Conservation (phyloP, 2,888 invertebrate species). For the Noctua comes region DNA sequence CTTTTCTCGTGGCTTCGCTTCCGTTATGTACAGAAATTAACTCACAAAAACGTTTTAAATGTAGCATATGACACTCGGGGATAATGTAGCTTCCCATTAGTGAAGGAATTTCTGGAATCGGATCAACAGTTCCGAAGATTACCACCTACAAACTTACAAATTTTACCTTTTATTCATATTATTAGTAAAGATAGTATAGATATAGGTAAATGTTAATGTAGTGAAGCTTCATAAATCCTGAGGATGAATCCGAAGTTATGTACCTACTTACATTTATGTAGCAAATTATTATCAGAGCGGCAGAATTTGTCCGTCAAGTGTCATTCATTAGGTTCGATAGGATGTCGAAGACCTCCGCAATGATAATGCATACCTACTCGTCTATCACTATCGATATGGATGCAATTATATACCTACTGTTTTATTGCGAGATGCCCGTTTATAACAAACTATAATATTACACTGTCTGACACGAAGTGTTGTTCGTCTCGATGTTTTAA, state of each 20-base stretch:
- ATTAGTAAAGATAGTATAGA: too few relatives aligned
- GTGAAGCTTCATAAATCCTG: background rate
- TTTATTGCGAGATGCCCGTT: conserved; percentile 44
- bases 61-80: too few relatives aligned
- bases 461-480: conserved; percentile 44
- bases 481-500: conserved; percentile 39
- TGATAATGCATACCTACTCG: conserved; percentile 58
- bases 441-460: conserved; percentile 30
- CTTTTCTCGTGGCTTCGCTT: too few relatives aligned
- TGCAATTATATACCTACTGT: conserved; percentile 47
- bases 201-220: background rate
- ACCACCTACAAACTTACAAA: too few relatives aligned
- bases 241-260: conserved; percentile 16
- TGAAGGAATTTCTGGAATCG: too few relatives aligned
- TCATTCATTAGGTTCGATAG: conserved; percentile 52
- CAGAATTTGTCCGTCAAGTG: conserved; percentile 60
- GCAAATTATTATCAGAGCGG: conserved; percentile 43
- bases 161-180: too few relatives aligned
- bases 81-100: too few relatives aligned
- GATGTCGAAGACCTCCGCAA: conserved; percentile 62
- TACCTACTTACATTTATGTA: conserved; percentile 7
- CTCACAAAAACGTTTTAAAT: too few relatives aligned
- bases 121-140: too few relatives aligned
- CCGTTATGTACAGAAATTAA: too few relatives aligned
- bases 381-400: conserved; percentile 52